phyloP scores from a whole-genome alignment of 2,888 invertebrate genomes.

The Perithous albicinctus region DNA sequence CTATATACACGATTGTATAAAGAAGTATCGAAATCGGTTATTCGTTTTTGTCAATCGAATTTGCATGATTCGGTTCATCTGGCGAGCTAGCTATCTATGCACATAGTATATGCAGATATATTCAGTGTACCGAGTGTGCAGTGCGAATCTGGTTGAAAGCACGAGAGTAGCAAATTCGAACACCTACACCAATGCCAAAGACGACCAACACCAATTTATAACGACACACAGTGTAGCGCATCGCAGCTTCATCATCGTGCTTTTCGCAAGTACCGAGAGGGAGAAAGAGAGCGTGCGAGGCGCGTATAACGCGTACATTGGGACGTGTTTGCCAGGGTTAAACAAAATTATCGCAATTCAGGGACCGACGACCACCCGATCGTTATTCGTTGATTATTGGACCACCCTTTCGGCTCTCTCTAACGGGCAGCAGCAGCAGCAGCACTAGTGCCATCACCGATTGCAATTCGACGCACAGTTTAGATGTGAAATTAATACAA shows the following conservation, averaged over 20 bases:
- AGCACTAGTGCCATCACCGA: constrained; percentile 35
- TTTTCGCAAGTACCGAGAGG: constrained; percentile 12
- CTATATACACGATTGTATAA: constrained; percentile 15
- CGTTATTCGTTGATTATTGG: constrained; percentile 75
- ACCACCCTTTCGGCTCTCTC: constrained; percentile 32
- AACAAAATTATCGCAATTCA: constrained; percentile 75
- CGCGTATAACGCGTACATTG: constrained; percentile 52
- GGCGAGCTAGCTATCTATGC: constrained; percentile 35
- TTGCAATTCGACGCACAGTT: constrained; percentile 70
- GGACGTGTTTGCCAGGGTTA: constrained; percentile 65
- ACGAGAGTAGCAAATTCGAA: not conserved
- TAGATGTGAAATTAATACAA: constrained; percentile 77
- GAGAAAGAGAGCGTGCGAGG: constrained; percentile 48
- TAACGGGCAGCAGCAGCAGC: not conserved
- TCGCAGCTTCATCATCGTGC: constrained; percentile 34
- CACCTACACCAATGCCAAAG: not conserved
- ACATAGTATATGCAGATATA: constrained; percentile 38
- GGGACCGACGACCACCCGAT: constrained; percentile 60
- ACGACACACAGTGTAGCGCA: constrained; percentile 15
- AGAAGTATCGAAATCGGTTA: constrained; percentile 51
- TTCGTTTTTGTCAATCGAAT: constrained; percentile 36
- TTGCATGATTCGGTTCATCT: constrained; percentile 33
- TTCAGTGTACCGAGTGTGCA: constrained; percentile 49
- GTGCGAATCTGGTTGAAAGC: constrained; percentile 45
- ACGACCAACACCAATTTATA: constrained; percentile 2